Base-by-base conservation (phyloP, 2,888 invertebrate genomes). In the Drosophila trichaetosa region DNA sequence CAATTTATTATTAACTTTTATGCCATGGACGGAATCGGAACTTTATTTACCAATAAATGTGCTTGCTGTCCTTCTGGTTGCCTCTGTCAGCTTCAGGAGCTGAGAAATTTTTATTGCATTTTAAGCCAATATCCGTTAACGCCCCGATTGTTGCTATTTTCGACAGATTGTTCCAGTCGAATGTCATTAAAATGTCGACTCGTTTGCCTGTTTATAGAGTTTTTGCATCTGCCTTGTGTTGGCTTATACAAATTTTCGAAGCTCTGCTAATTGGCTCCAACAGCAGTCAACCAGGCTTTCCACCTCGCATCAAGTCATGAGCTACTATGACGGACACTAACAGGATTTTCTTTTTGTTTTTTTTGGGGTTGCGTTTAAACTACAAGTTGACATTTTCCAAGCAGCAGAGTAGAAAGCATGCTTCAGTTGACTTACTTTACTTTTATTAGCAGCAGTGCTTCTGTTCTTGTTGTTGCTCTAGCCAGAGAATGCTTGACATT, bases 71-170 rank as follows among this genome's bases (percentile, higher is more conserved):
- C n/a, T 34, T 51, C n/a, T 40, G 33, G 21, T 49, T 0, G 34
- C 36, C 10, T 33, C 51, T 33, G 31, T 48, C 21, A 27, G 40
- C 51, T 10, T 16, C 40, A 51, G 54, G n/a, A 54, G 51, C 52
- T 52, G 67, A 36, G 65, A 48, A 54, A 73, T 69, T 89, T 87
- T 88, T 88, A 87, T 87, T 66, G 75, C 79, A 68, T 85, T 81
- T 90, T 90, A 90, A 87, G 87, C 90, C 87, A 87, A 87, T 87
- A 88, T 87, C 79, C 83, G 86, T 83, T 88, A 88, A 80, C 89
- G 82, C 87, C 81, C 61, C 79, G 63, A 72, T 79, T 80, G 67
- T 36, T 76, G 79, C 69, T 69, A 61, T 58, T 76, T 53, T 54
- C 82, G 48, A 64, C 73, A 76, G 82, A 69, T 87, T 85, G 83